Evolutionary conservation across 2,888 invertebrate genomes (phyloP).

Genomic region (Tiliacea aurago): DNA sequence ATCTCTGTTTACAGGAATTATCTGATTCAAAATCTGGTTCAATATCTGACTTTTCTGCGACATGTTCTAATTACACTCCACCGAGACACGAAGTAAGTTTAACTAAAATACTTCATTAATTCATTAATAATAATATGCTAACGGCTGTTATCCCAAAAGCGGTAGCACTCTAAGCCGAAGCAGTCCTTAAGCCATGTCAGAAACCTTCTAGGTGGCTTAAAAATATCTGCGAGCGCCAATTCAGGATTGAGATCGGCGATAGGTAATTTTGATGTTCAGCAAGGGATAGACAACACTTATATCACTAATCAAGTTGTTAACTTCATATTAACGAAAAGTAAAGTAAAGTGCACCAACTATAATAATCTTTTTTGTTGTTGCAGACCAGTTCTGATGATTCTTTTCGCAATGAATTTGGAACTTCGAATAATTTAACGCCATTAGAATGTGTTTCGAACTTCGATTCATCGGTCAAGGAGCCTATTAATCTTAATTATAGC

Average conservation of each 20-base stretch:
- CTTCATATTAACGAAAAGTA: constrained; percentile 55
- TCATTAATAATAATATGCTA: constrained; percentile 23
- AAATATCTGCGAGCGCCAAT: constrained; percentile 50
- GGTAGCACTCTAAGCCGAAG: constrained; percentile 47
- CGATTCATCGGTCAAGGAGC: constrained; percentile 54
- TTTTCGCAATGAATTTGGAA: constrained; percentile 57
- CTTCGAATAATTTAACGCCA: constrained; percentile 55
- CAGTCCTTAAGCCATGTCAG: constrained; percentile 32
- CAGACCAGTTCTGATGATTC: constrained; percentile 60
- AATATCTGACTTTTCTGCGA: constrained; percentile 42
- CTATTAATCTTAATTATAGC: constrained; percentile 58
- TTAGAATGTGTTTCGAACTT: constrained; percentile 51
- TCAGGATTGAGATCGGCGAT: constrained; percentile 52
- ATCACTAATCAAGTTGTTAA: constrained; percentile 55
- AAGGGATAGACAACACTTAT: constrained; percentile 53
- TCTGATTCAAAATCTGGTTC: constrained; percentile 58
- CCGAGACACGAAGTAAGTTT: constrained; percentile 51
- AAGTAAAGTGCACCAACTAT: constrained; percentile 50
- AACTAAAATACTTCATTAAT: constrained; percentile 38
- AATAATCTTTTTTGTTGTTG: constrained; percentile 52
- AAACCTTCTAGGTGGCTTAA: constrained; percentile 51
- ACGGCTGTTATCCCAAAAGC: constrained; percentile 46
- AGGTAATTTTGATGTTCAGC: constrained; percentile 52
- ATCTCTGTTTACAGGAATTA: constrained; percentile 42
- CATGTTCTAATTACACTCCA: constrained; percentile 55